phyloP scores from a whole-genome alignment of 2,797 vertebrate genomes.

The Sparidentex hasta region DNA sequence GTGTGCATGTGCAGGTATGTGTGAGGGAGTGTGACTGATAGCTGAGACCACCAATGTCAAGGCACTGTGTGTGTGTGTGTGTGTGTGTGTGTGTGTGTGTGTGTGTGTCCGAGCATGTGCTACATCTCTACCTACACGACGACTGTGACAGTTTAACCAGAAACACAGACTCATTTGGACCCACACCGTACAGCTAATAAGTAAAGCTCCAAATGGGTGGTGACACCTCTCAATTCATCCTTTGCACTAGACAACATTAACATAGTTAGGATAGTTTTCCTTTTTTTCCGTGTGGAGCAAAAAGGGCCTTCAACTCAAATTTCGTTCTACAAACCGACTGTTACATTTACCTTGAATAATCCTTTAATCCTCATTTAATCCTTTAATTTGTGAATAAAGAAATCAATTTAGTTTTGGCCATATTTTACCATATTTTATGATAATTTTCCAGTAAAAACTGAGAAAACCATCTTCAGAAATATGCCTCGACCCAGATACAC shows the following conservation, averaged over 20 bases:
- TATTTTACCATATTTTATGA: neutral
- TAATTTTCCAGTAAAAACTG: slow-evolving; percentile 1
- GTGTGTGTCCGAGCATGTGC: slow-evolving; percentile 28
- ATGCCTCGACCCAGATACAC: neutral
- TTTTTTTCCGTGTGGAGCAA: no score
- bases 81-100: slow-evolving; percentile 8
- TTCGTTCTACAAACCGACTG: no score
- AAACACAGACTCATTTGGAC: neutral
- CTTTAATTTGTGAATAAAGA: neutral
- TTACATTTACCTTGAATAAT: no score
- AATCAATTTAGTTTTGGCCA: neutral
- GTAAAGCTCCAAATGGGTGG: neutral
- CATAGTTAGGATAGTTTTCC: no score
- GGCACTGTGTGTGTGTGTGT: slow-evolving; percentile 3
- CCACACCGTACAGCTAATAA: no score
- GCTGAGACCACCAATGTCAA: slow-evolving; percentile 11
- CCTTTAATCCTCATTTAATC: no score
- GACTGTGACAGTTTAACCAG: slow-evolving; percentile 6
- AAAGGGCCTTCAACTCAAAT: no score
- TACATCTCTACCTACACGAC: slow-evolving; percentile 11
- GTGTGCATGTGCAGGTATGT: slow-evolving; percentile 17
- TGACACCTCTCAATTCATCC: no score
- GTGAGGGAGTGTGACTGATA: neutral
- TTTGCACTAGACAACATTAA: no score
- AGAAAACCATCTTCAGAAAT: neutral